Evolutionary conservation across 2,797 vertebrate genomes (phyloP).

Genomic region (Merluccius polli): DNA sequence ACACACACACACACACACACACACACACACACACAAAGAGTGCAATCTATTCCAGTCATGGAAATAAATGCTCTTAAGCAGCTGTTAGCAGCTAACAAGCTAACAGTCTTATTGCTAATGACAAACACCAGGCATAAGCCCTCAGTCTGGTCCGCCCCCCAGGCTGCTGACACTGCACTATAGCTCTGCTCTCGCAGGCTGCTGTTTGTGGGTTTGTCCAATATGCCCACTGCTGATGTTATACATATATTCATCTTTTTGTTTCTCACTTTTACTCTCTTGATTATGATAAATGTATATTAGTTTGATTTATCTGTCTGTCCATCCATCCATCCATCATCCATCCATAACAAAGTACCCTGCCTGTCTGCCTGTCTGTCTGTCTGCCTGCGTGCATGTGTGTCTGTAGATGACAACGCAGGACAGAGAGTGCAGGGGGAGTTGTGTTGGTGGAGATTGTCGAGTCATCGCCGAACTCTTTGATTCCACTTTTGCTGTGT

Average conservation of each 20-base stretch:
- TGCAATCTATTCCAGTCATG: slow-evolving; percentile 47
- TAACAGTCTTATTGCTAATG: slow-evolving; percentile 43
- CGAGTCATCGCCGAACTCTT: slow-evolving; percentile 47
- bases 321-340: background rate
- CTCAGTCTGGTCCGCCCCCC: slow-evolving; percentile 20
- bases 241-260: background rate
- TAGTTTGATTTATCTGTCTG: background rate
- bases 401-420: slow-evolving; percentile 8
- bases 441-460: slow-evolving; percentile 36
- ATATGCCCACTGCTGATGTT: no score
- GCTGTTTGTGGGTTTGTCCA: no score
- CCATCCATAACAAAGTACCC: background rate
- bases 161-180: background rate
- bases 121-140: slow-evolving; percentile 24
- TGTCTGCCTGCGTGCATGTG: background rate
- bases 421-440: slow-evolving; percentile 29
- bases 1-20: slow-evolving; percentile 18
- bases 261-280: background rate
- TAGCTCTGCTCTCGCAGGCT: background rate
- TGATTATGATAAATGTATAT: no score
- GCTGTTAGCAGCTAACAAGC: slow-evolving; percentile 50
- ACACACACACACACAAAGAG: slow-evolving; percentile 35
- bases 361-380: slow-evolving; percentile 2
- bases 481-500: slow-evolving; percentile 53
- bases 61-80: slow-evolving; percentile 69